Base-by-base conservation (phyloP, 1,140 invertebrate genomes). In the Ectropis grisescens region DNA sequence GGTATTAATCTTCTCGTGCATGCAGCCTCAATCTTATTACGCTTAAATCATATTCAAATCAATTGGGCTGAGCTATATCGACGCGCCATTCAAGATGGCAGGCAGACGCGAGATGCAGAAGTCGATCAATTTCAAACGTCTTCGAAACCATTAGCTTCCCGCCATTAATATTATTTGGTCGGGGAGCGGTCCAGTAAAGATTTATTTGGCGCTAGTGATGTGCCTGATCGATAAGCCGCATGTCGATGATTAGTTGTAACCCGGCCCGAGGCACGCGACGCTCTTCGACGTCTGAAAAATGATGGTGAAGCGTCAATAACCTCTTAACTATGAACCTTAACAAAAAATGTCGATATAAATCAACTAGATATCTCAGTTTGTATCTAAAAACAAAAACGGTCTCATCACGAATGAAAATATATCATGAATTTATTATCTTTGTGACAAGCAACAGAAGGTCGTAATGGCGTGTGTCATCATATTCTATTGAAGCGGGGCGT, bases 141-240 rank as follows among this genome's bases (percentile, higher is more conserved):
- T 68, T 58, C 44, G 33, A 27, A 61, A 56, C 57, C 60, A 67
- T 72, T 69, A 68, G 57, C 55, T 58, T 58, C 43, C 54, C 37
- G 41, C 47, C 47, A 58, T 60, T 55, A 65, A 59, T 62, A 57
- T 55, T 60, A 55, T 70, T 64, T 57, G 51, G 58, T 54, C 47
- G 42, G 51, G 50, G 37, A 37, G 38, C 42, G 38, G 47, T 42
- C 42, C 43, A 25, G 35, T 57, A 52, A 58, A 47, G 53, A 70
- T 66, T 62, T 70, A 67, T 66, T 66, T 64, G 59, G 58, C 41
- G 53, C 44, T 65, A 59, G 55, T 59, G 72, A 78, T 78, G 68
- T 68, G 40, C 64, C 47, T 53, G 24, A 59, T 72, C 56, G 68
- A 74, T 76, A 76, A 66, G 47, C 47, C 43, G 41, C 33, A 35